Evolutionary conservation across 2,113 vertebrate species (phyloP).

Genomic region (Gadus macrocephalus): DNA sequence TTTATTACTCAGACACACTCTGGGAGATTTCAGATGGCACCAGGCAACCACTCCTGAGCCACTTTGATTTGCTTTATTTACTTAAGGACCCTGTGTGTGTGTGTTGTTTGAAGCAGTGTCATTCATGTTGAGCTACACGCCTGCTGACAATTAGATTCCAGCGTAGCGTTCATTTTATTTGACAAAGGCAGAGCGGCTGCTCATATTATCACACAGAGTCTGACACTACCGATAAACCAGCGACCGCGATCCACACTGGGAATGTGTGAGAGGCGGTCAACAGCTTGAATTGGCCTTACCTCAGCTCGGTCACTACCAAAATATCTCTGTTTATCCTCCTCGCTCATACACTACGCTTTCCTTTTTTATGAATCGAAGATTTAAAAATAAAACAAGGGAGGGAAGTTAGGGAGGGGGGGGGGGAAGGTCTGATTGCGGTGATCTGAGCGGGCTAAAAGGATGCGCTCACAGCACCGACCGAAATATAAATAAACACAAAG

Average conservation of each 20-base stretch:
- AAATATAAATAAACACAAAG: constrained; percentile 27
- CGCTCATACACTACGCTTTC: not conserved
- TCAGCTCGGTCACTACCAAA: constrained; percentile 29
- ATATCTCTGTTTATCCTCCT: constrained; percentile 33
- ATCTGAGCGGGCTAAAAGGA: constrained; percentile 34
- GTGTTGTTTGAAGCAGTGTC: constrained; percentile 51
- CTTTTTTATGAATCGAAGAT: constrained; percentile 18
- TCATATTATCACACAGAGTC: constrained; percentile 66
- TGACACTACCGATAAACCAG: constrained; percentile 67
- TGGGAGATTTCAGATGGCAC: constrained; percentile 70
- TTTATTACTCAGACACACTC: constrained; percentile 72
- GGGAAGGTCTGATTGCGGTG: constrained; percentile 24
- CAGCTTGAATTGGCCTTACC: constrained; percentile 41
- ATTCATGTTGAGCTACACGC: constrained; percentile 52
- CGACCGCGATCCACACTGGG: constrained; percentile 31
- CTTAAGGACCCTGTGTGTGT: constrained; percentile 40
- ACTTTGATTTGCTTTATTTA: constrained; percentile 71
- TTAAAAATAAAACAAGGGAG: constrained; percentile 31
- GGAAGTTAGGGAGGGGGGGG: constrained; percentile 1
- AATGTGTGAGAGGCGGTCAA: constrained; percentile 40
- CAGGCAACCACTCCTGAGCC: constrained; percentile 56
- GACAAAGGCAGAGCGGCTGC: constrained; percentile 60
- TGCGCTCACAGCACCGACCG: constrained; percentile 9
- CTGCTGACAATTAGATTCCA: constrained; percentile 68
- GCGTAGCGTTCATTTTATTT: constrained; percentile 69